Base-by-base conservation (phyloP, 1,140 invertebrate genomes). In the Drosophila tsacasi region DNA sequence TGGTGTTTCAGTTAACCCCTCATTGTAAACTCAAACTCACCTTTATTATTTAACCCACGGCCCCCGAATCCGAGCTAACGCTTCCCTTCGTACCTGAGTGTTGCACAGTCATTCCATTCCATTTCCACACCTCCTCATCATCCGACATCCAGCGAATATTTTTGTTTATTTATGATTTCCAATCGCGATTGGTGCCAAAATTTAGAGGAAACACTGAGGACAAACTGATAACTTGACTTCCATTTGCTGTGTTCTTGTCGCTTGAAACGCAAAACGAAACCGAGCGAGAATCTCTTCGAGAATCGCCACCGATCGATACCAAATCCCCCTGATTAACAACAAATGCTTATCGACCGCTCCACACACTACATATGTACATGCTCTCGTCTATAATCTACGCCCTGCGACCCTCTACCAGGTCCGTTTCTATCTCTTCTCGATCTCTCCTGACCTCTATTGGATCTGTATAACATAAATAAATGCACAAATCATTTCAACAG, bases 401-500 rank as follows among this genome's bases (percentile, higher is more conserved):
- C 74, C 21, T 55, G 32, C 19, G 13, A 49, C 57, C 32, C 37
- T 50, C 50, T 30, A 30, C 35, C 64, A 71, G 75, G 76, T 79
- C 52, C 49, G 32, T 63, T 46, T 57, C 27, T 75, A 73, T 75
- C 71, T 49, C 44, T 57, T 52, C 52, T 61, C 39, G 49, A 59
- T 55, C 42, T 66, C 55, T 65, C n/a, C 59, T 42, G 37, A 49
- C n/a, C 10, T 54, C 64, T 32, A 78, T 63, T 25, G 49, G 58
- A 82, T 46, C 30, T 44, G 39, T 49, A 13, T 55, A 23, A 71
- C 63, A 78, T 82, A 85, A 79, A 90, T 89, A 89, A 89, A 82
- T 85, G 85, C 85, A 89, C 85, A 89, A 69, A 59, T 54, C 73
- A 78, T 79, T 61, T 72, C 35, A 57, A 84, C 57, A 54, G 54